phyloP scores from a whole-genome alignment of 2,888 invertebrate species.

The Anaspis maculata region DNA sequence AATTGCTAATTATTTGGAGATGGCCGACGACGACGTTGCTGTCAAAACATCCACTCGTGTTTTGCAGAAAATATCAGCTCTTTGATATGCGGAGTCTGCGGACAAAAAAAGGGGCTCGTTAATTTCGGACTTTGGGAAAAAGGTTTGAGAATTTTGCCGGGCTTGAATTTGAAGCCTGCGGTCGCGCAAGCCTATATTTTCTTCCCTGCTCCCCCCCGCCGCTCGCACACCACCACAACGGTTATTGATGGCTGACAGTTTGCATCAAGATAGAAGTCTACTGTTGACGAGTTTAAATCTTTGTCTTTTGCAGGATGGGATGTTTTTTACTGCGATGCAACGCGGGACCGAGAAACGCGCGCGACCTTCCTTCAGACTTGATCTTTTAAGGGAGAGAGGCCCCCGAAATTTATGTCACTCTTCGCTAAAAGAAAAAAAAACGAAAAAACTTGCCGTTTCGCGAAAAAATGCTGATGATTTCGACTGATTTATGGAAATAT shows the following conservation, averaged over 20 bases:
- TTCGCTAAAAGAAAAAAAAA: too few relatives aligned
- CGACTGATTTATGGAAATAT: too few relatives aligned
- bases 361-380: too few relatives aligned
- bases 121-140: slow-evolving; percentile 28
- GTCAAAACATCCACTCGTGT: slow-evolving; percentile 20
- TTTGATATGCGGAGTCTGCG: slow-evolving; percentile 15
- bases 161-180: slow-evolving; percentile 2
- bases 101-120: slow-evolving; percentile 31
- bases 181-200: slow-evolving; percentile 20
- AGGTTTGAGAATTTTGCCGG: slow-evolving; percentile 23
- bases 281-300: slow-evolving; percentile 34
- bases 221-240: too few relatives aligned
- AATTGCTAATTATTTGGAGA: slow-evolving; percentile 39
- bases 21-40: slow-evolving; percentile 24
- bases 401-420: too few relatives aligned
- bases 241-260: slow-evolving; percentile 41
- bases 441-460: too few relatives aligned
- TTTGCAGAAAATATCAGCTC: slow-evolving; percentile 15
- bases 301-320: slow-evolving; percentile 24
- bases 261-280: slow-evolving; percentile 38
- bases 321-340: slow-evolving; percentile 8
- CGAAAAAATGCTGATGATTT: too few relatives aligned
- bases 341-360: too few relatives aligned
- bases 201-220: slow-evolving; percentile 15
- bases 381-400: not conserved